Evolutionary conservation across 2,888 invertebrate genomes (phyloP), one percentile per base, ranked within the genome.

Genomic region (Drosophila mulleri): DNA sequence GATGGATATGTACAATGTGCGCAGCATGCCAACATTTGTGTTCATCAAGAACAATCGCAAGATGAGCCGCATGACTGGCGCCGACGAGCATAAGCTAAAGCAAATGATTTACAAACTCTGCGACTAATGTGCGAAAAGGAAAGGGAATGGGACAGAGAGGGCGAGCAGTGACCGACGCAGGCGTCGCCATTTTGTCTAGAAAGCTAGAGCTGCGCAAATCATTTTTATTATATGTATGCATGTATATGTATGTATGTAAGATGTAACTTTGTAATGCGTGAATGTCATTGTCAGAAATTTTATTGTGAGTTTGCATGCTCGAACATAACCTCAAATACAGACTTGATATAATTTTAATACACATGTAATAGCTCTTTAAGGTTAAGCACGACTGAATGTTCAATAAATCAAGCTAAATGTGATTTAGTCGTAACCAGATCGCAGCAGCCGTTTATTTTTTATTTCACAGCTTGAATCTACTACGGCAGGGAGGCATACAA

Each of bases 1-100:
- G 9, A 61, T 65, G 9, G 64, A 70, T 0, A 75, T 70, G 44
- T 87, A 88, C 64, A 81, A 75, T 20, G 75, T 87, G 5, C 60
- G 54, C n/a, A 59, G 73, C 66, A 69, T 87, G 82, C 78, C 91
- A 2, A 91, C 91, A 26, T 91, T 90, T 59, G 78, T 91, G 4
- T 89, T 91, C 57, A 48, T 90, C 5, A 81, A 75, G 64, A 73
- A 78, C 37, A 73, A 74, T 16, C 79, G 70, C 2, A 75, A 75
- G 8, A 12, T 91, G 14, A 75, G 69, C 63, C 65, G 69, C 54
- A 71, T 91, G 23, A 45, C 74, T 8, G 91, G 91, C 20, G 89
- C 90, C 16, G 89, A 91, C 56, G 80, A 89, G 6, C 48, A 67
- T 3, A 80, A 82, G 35, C 65, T 91, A 12, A 65, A 62, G 32